Conservation (phyloP, 2,888 invertebrate genomes). For the Belgica antarctica region DNA sequence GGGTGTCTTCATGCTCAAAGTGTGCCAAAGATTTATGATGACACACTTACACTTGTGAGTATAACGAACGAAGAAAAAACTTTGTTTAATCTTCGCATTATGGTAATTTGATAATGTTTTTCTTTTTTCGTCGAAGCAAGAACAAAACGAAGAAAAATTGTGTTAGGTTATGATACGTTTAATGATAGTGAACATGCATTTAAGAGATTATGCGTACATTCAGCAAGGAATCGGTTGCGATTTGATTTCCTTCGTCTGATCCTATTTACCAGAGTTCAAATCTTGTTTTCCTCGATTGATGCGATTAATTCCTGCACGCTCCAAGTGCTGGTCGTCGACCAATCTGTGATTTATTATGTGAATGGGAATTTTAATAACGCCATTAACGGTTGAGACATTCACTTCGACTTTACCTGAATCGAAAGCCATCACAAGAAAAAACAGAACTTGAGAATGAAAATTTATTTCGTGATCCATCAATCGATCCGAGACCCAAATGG, state of each 20-base stretch:
- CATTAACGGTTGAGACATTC: neutral
- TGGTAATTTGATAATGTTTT: slow-evolving; percentile 41
- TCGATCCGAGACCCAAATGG: too few species aligned
- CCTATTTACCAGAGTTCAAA: slow-evolving; percentile 21
- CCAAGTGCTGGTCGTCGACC: too few species aligned
- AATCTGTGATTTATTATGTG: too few species aligned
- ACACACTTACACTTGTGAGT: slow-evolving; percentile 8
- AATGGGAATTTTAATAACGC: neutral
- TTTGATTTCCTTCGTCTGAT: slow-evolving; percentile 14
- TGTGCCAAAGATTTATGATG: slow-evolving; percentile 44
- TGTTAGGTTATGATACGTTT: slow-evolving; percentile 44
- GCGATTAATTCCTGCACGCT: slow-evolving; percentile 18
- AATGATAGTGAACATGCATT: slow-evolving; percentile 33
- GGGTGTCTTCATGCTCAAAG: slow-evolving; percentile 32
- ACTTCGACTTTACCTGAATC: too few species aligned
- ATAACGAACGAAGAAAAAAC: neutral
- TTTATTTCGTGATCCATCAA: too few species aligned
- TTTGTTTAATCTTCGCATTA: slow-evolving; percentile 44
- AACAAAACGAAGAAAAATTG: slow-evolving; percentile 28
- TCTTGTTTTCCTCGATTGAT: slow-evolving; percentile 9
- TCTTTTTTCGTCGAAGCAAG: neutral
- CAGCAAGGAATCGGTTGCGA: slow-evolving; percentile 21
- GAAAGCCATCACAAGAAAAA: neutral
- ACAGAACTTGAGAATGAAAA: neutral
- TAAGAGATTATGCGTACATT: slow-evolving; percentile 40